These are phyloP conservation scores for Laspeyria flexula DNA, from an alignment of 2,888 invertebrate genomes.

Conservation along the genomic window DNA sequence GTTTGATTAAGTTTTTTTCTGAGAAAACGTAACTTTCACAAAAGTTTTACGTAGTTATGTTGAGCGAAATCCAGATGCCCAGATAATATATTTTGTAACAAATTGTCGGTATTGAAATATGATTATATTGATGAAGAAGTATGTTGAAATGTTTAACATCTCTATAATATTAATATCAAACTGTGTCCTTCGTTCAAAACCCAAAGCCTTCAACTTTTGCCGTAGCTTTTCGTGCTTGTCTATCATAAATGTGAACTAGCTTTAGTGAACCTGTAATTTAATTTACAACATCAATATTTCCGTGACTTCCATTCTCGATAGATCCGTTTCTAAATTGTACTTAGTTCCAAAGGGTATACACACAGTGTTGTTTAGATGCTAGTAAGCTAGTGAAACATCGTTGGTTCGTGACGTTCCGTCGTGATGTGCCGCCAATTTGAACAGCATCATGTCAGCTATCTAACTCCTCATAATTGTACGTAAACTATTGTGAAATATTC, in stretches of 20 bases:
- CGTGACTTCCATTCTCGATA: conserved; percentile 1
- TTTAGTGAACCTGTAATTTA: neutral
- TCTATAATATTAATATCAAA: no score
- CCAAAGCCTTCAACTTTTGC: no score
- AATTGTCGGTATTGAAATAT: no score
- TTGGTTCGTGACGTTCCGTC: conserved; percentile 42
- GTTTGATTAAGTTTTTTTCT: no score
- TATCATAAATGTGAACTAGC: neutral
- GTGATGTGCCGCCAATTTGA: conserved; percentile 48
- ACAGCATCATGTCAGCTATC: conserved; percentile 47
- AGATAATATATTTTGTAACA: no score
- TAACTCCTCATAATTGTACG: conserved; percentile 36
- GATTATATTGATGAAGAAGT: no score
- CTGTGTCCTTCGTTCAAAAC: no score
- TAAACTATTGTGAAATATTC: conserved; percentile 20
- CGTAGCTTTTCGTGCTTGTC: neutral
- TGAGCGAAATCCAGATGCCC: no score
- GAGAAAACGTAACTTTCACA: no score
- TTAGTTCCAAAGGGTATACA: conserved; percentile 1
- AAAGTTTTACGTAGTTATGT: no score
- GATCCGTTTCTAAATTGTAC: conserved; percentile 8
- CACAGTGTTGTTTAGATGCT: neutral
- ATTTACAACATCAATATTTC: neutral
- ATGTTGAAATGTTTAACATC: no score
- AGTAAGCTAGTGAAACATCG: conserved; percentile 19